A percentile compares a stretch with the other conserved stretches of the same genome.
Conservation (phyloP, 2,113 vertebrate genomes). For the Clupea harengus region DNA sequence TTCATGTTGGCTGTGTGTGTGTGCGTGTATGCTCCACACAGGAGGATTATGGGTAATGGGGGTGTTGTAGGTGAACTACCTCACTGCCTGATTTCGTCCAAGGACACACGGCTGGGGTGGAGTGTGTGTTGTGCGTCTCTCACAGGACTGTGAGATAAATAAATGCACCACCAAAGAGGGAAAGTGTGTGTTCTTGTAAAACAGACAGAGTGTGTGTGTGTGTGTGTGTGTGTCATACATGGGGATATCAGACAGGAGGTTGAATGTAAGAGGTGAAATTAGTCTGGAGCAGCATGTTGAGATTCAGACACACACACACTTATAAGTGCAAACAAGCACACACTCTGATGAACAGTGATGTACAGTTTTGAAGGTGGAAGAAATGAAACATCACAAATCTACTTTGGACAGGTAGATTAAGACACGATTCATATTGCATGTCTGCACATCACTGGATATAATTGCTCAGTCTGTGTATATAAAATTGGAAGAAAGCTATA, state of each 20-base stretch:
- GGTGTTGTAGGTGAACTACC: neutral
- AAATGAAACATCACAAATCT: conserved; percentile 63
- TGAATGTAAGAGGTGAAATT: neutral
- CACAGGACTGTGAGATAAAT: neutral
- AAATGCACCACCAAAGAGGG: neutral
- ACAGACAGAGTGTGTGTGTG: neutral
- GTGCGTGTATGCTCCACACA: neutral
- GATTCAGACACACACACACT: neutral
- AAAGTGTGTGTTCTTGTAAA: neutral
- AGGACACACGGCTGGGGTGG: neutral
- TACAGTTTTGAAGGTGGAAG: conserved; percentile 36
- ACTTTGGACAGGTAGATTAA: conserved; percentile 62
- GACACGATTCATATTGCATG: conserved; percentile 71
- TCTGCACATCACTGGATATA: conserved; percentile 66
- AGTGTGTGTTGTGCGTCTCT: neutral
- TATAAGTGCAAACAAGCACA: conserved; percentile 13
- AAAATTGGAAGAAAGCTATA: conserved; percentile 81
- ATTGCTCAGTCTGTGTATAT: conserved; percentile 70
- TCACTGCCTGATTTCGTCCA: neutral
- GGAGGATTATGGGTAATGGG: conserved; percentile 25
- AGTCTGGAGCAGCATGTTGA: neutral
- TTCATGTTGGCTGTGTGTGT: conserved; percentile 24
- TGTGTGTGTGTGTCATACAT: neutral
- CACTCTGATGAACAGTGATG: conserved; percentile 22
- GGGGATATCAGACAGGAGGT: conserved; percentile 7